These are phyloP conservation scores for Chloroceryle aenea DNA, from an alignment of 2,113 vertebrate species.

Conservation along the genomic window DNA sequence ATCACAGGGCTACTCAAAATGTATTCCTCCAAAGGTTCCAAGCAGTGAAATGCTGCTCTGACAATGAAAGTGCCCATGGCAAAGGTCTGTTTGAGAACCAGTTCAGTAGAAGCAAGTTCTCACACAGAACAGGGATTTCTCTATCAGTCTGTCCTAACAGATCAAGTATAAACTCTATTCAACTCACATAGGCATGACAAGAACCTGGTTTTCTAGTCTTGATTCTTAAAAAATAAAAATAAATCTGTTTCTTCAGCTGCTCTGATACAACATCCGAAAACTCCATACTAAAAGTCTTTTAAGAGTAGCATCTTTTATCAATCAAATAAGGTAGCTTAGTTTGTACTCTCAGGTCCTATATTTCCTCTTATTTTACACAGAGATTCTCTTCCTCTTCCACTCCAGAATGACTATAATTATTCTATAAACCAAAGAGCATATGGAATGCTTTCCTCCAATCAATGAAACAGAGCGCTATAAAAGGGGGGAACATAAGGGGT, in stretches of 20 bases:
- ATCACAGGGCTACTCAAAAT: not conserved
- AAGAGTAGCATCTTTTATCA: not conserved
- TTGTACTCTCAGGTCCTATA: not conserved
- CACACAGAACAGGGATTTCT: not conserved
- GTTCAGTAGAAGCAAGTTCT: not conserved
- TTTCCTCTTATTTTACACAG: not conserved
- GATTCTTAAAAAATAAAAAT: not conserved
- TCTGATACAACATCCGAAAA: not conserved
- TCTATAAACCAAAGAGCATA: conserved; percentile 61
- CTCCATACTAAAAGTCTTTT: not conserved
- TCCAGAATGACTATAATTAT: conserved; percentile 57
- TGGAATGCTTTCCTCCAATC: conserved; percentile 46
- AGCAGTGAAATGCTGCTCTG: not conserved
- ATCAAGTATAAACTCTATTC: not conserved
- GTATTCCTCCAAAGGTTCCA: not conserved
- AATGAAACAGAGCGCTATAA: not conserved
- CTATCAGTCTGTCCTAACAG: not conserved
- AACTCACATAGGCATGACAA: not conserved
- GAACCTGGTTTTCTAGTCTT: not conserved
- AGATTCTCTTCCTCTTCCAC: not conserved
- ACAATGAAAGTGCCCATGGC: not conserved
- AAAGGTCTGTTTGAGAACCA: not conserved
- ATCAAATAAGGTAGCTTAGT: not conserved
- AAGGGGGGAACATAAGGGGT: conserved; percentile 40
- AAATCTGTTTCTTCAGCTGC: not conserved